Evolutionary conservation across 2,797 vertebrate species (phyloP).

Genomic region (Phrynocephalus forsythii): DNA sequence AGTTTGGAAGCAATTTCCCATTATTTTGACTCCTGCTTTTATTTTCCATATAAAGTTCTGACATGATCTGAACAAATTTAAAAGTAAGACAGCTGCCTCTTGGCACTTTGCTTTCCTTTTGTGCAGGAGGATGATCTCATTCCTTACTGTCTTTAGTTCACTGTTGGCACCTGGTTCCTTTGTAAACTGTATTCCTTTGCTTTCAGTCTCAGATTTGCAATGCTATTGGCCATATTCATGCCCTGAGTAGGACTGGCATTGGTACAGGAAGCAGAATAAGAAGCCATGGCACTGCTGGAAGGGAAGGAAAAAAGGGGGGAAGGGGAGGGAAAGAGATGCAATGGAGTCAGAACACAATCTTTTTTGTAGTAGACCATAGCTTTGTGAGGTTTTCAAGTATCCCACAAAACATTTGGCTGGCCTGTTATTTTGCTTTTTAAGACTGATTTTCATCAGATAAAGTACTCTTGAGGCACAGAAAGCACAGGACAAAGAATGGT

Average conservation of each 20-base stretch:
- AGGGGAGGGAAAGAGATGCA: slow-evolving; percentile 63
- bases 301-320: slow-evolving; percentile 46
- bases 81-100: slow-evolving; percentile 74
- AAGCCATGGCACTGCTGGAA: slow-evolving; percentile 90
- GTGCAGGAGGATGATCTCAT: slow-evolving; percentile 57
- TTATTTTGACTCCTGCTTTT: slow-evolving; percentile 72
- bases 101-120: slow-evolving; percentile 57
- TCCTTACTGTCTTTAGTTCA: slow-evolving; percentile 86
- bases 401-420: not conserved
- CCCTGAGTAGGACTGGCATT: slow-evolving; percentile 92
- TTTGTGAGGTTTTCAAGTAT: not conserved
- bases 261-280: slow-evolving; percentile 94
- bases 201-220: slow-evolving; percentile 99
- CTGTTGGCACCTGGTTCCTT: slow-evolving; percentile 96
- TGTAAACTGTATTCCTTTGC: slow-evolving; percentile 99
- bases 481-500: not conserved
- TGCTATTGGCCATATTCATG: slow-evolving; percentile 99
- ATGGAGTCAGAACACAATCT: slow-evolving; percentile 10
- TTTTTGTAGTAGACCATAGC: not conserved
- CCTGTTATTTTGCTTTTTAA: too few relatives aligned
- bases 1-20: slow-evolving; percentile 64
- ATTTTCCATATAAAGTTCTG: slow-evolving; percentile 71
- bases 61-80: slow-evolving; percentile 65
- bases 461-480: not conserved
- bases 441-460: slow-evolving; percentile 2